Evolutionary conservation across 2,797 vertebrate species (phyloP), one percentile per base, ranked within the genome.

Genomic region (Melanitta fusca): DNA sequence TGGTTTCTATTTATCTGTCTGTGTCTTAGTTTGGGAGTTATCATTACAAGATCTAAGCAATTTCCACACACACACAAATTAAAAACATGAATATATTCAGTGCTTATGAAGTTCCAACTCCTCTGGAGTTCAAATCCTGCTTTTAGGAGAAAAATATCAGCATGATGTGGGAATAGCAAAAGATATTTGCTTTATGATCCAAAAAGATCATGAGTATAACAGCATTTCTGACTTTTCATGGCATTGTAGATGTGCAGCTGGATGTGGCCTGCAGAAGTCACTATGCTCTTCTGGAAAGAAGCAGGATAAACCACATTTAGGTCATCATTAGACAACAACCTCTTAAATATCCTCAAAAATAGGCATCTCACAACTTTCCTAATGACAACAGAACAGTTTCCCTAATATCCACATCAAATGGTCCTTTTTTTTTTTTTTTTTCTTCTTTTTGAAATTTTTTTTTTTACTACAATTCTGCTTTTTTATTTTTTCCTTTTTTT

Each of bases 1-100:
- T 91, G 54, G 22, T 80, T 85, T 89, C 84, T 93, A 39, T 93
- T 93, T 80, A 36, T 93, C 79, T 77, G 28, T 80, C 64, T 68
- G 56, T 86, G 53, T 38, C 32, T 70, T 53, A 60, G 43, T 79
- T 60, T 92, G 68, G 41, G 47, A 89, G 15, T 16, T 75, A 73
- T 38, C n/a, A 73, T 19, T 70, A 39, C 28, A 93, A 36, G 19
- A 66, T 60, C 45, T 39, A 54, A 83, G 15, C 13, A 73, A 45
- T 79, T 91, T 79, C 7, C 57, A 64, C 25, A 24, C 41, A 68
- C 25, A 24, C 41, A 64, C 41, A 74, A 41, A 39, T 38, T 71
- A 64, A 62, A 75, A 56, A 4, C 34, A 47, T 81, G 15, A 70
- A n/a, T 64, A 36, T 36, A 66, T 17, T 53, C 19, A 6, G 8